A percentile compares a stretch with the other conserved stretches of the same genome.
Evolutionary conservation across 2,888 invertebrate genomes (phyloP).

Genomic region (Tetrapedia diversipes): DNA sequence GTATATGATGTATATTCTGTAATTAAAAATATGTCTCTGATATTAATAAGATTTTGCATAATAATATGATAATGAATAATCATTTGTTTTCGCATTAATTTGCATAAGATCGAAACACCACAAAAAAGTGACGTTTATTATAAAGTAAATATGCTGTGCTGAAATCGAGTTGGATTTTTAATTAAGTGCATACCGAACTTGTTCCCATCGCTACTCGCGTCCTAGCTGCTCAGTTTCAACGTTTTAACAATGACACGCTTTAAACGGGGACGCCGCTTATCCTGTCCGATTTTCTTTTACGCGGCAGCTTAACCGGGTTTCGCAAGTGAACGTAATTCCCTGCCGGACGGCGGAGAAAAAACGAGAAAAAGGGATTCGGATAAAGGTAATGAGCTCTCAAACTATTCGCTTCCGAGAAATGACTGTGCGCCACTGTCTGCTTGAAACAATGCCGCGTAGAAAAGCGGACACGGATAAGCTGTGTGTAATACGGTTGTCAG

Average conservation of each 20-base stretch:
- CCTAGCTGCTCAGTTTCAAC: constrained; percentile 6
- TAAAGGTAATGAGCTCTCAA: constrained; percentile 18
- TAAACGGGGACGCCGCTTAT: constrained; percentile 24
- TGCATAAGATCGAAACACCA: too few relatives aligned
- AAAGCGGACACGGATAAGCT: neutral
- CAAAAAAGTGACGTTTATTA: too few relatives aligned
- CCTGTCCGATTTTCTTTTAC: constrained; percentile 4
- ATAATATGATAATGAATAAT: too few relatives aligned
- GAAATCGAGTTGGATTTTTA: too few relatives aligned
- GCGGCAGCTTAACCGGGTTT: constrained; percentile 15
- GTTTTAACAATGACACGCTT: constrained; percentile 39
- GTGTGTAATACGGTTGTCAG: neutral
- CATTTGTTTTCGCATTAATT: too few relatives aligned
- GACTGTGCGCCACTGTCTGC: neutral
- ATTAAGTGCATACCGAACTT: too few relatives aligned
- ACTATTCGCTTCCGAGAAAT: constrained; percentile 2
- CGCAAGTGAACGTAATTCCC: constrained; percentile 10
- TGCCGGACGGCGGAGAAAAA: neutral
- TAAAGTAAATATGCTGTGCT: too few relatives aligned
- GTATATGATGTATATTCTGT: too few relatives aligned
- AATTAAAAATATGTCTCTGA: too few relatives aligned
- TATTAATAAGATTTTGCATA: too few relatives aligned
- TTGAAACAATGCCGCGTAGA: neutral
- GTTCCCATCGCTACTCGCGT: too few relatives aligned
- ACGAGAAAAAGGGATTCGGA: neutral